phyloP scores from a whole-genome alignment of 2,797 vertebrate genomes.

The Danionella dracula region DNA sequence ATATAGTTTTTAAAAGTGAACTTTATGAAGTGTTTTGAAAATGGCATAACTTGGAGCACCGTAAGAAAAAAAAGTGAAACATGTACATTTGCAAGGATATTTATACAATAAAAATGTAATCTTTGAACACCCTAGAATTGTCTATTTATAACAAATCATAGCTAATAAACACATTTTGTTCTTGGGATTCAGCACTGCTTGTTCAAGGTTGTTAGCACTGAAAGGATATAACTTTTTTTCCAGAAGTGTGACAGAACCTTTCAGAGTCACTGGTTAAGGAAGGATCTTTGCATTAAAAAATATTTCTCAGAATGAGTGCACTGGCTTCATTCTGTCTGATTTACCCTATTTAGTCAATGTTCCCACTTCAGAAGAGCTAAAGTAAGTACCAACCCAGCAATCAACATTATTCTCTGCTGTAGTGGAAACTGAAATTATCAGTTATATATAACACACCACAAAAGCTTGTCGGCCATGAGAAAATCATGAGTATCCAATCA shows the following conservation, averaged over 20 bases:
- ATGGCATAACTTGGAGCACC: no score
- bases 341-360: slow-evolving; percentile 36
- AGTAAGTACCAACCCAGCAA: slow-evolving; percentile 24
- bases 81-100: no score
- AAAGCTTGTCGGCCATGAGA: slow-evolving; percentile 31
- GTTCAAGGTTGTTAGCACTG: not conserved
- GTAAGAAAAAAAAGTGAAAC: no score
- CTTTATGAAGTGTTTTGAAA: no score
- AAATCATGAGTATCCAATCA: slow-evolving; percentile 25
- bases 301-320: slow-evolving; percentile 11
- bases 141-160: no score
- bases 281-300: slow-evolving; percentile 16
- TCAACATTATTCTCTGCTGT: slow-evolving; percentile 41
- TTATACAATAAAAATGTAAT: no score
- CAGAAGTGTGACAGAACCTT: not conserved
- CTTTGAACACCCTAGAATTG: no score
- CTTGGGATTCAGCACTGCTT: not conserved
- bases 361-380: slow-evolving; percentile 30
- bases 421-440: slow-evolving; percentile 34
- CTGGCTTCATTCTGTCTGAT: slow-evolving; percentile 9
- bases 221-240: not conserved
- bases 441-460: slow-evolving; percentile 30
- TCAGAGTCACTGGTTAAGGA: not conserved
- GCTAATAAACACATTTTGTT: not conserved
- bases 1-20: no score